phyloP scores from a whole-genome alignment of 2,113 vertebrate species.

The Dasyornis broadbenti region DNA sequence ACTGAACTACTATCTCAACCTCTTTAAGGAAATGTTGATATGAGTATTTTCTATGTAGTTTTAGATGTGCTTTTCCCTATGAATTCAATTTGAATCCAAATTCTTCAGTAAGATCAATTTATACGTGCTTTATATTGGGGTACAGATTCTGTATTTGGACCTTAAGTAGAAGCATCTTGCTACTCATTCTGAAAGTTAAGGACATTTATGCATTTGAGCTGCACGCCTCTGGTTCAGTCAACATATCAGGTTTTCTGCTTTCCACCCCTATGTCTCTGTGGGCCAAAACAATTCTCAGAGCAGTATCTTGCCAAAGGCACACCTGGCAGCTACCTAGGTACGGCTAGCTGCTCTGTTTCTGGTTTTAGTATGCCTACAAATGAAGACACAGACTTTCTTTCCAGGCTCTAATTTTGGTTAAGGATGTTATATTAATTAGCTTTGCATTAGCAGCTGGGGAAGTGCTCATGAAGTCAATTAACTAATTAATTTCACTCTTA shows the following conservation, averaged over 20 bases:
- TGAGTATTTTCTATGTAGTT: background rate
- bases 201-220: background rate
- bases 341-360: background rate
- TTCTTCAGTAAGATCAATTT: background rate
- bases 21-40: background rate
- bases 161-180: background rate
- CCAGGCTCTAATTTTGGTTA: background rate
- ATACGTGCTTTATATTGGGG: accelerated
- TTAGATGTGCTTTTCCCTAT: background rate
- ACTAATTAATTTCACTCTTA: background rate
- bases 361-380: background rate
- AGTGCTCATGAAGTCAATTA: background rate
- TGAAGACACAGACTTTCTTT: background rate
- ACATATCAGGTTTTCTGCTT: background rate
- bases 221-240: background rate
- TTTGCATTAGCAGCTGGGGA: background rate
- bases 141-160: background rate
- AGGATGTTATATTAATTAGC: background rate
- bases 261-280: background rate
- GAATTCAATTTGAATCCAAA: background rate
- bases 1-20: background rate
- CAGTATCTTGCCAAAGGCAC: background rate
- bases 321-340: background rate
- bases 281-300: background rate
- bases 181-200: background rate